Evolutionary conservation across 2,797 vertebrate species (phyloP), one percentile per base, ranked within the genome.

Genomic region (Garrulus glandarius): DNA sequence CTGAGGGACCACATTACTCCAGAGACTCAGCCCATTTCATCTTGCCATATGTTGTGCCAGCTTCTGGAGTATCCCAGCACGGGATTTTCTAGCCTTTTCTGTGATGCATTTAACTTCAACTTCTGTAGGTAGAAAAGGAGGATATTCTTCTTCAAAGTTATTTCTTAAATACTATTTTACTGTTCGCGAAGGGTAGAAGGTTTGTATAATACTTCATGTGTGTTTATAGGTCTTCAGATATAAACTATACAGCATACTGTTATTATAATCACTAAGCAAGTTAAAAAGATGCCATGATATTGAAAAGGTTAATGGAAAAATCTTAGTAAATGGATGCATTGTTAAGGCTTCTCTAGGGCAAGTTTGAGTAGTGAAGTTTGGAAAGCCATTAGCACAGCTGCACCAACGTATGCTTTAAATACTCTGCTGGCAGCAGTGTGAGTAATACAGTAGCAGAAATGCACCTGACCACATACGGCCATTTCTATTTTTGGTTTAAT

Each of bases 401-500:
- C 61, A 69, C 26, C n/a, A 78, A 46, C 6, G 32, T 93, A 55
- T 59, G 74, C 47, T 96, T 96, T 91, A 87, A 92, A 96, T 79
- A 91, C 95, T 94, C 84, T 89, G 39, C 78, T 92, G 82, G 91
- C 70, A 93, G 65, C 72, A 84, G 36, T 71, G 67, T 92, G 74
- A 93, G 87, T 82, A 94, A 82, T 79, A 75, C 61, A 87, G 72
- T 37, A 95, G 79, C 89, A 95, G 84, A 84, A 94, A 76, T 65
- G 77, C 78, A 95, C 93, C 95, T 97, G 95, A 97, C 84, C 94
- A 93, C 90, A 86, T 78, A 91, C 2, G 4, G 77, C 84, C 85
- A 91, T 96, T 97, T 95, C 84, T 89, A 67, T 97, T 97, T 96
- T 95, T 49, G 68, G 71, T 93, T 97, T 98, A 97, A 98, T 97